Evolutionary conservation across 53 echinoderm and acorn worm species (phyloP).

Genomic region (Patiria pectinifera): DNA sequence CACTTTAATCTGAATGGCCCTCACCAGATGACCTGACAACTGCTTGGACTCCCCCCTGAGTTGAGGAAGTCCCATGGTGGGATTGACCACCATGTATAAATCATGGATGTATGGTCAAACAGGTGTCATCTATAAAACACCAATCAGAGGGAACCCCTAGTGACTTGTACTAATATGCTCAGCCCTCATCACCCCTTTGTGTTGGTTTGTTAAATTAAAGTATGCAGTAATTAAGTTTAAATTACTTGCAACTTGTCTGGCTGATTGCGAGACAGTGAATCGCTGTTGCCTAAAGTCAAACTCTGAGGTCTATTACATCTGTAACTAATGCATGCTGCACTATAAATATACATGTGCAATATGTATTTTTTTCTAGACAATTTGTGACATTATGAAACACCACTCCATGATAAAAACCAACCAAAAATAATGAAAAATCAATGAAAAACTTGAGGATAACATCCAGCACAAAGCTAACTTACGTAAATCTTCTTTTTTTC

Average conservation of each 20-base stretch:
- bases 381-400: too few species aligned
- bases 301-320: too few species aligned
- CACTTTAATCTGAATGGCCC: background rate
- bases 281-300: background rate
- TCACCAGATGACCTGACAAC: background rate
- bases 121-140: conserved; percentile 35
- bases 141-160: background rate
- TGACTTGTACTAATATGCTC: background rate
- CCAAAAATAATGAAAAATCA: too few species aligned
- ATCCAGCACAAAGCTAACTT: too few species aligned
- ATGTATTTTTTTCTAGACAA: too few species aligned
- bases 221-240: conserved; percentile 10
- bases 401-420: too few species aligned
- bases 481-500: too few species aligned
- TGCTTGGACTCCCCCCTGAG: background rate
- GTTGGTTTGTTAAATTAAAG: background rate
- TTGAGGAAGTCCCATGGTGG: background rate
- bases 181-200: background rate
- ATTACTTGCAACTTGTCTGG: conserved; percentile 4
- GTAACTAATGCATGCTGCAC: too few species aligned
- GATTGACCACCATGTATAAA: conserved; percentile 26
- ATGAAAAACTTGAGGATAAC: too few species aligned
- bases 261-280: background rate
- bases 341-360: too few species aligned
- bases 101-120: conserved; percentile 20